phyloP scores from a whole-genome alignment of 2,113 vertebrate species.

The Aix galericulata region DNA sequence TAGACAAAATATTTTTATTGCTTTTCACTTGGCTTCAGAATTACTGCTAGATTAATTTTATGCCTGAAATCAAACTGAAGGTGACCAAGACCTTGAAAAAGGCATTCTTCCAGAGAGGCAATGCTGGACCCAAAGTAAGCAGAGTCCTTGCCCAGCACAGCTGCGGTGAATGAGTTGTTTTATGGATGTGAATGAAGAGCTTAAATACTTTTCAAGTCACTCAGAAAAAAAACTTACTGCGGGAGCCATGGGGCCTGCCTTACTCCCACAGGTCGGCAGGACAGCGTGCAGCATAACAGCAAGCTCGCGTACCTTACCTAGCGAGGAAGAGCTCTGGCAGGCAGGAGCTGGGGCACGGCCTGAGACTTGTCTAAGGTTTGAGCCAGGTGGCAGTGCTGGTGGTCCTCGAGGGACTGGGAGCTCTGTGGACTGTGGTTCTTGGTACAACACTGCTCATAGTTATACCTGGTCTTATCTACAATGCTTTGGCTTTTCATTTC shows the following conservation, averaged over 20 bases:
- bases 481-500: neutral
- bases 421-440: neutral
- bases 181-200: neutral
- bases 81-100: neutral
- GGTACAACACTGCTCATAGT: neutral
- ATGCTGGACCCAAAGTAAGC: neutral
- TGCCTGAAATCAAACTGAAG: neutral
- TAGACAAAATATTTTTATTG: neutral
- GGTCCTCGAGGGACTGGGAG: neutral
- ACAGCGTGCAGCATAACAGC: accelerated
- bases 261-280: neutral
- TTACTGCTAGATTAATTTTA: neutral
- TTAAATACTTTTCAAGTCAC: slow-evolving; percentile 6
- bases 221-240: neutral
- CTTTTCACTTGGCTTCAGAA: neutral
- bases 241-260: accelerated
- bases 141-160: neutral
- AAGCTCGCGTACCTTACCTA: neutral
- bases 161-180: neutral
- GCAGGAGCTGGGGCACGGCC: accelerated
- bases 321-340: neutral
- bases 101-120: neutral
- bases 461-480: neutral
- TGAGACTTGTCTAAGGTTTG: neutral
- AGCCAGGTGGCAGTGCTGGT: neutral